Evolutionary conservation across 2,113 vertebrate species (phyloP), one percentile per base, ranked within the genome.

Genomic region (Otolemur garnettii): DNA sequence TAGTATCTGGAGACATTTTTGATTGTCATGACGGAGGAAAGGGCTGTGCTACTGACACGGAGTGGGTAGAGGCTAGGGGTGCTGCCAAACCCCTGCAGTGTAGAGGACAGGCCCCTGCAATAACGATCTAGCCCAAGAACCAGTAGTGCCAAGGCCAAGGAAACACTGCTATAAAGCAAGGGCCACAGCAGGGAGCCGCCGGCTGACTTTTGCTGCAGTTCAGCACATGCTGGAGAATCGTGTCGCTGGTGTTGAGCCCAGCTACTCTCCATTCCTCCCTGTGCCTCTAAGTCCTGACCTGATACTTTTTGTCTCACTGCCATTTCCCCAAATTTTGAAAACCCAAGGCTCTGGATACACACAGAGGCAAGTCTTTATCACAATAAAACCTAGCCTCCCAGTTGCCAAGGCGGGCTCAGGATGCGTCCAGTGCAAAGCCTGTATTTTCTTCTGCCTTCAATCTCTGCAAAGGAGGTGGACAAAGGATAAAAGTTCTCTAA

Each of bases 181-280:
- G 28, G 33, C 33, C 68, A 4, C 22, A 2, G 33, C 28, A 62
- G 79, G 21, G 28, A 55, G 33, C 24, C 1, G n/a, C 18, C 38
- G 28, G 3, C 38, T 5, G 7, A 1, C 24, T 13, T 28, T 45
- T 15, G 11, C 57, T 38, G 78, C 60, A 3, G 1, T 18, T 22
- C 1, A 60, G 19, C 42, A 0, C 33, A 1, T 50, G 45, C 45
- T 17, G 87, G 83, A 55, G 64, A 28, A 30, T 35, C 22, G 42
- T 42, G 0, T 15, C 24, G 0, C 14, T 28, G 14, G 42, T 8
- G 4, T 22, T 14, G 30, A 13, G 9, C 7, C 2, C 30, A 28
- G 82, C 35, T 57, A 2, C 26, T 79, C 45, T 21, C 42, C 4
- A 0, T 28, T 50, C 2, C 28, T 14, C 17, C 0, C 2, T 7